Conservation (phyloP, 2,797 vertebrate genomes). For the Molossus molossus region DNA sequence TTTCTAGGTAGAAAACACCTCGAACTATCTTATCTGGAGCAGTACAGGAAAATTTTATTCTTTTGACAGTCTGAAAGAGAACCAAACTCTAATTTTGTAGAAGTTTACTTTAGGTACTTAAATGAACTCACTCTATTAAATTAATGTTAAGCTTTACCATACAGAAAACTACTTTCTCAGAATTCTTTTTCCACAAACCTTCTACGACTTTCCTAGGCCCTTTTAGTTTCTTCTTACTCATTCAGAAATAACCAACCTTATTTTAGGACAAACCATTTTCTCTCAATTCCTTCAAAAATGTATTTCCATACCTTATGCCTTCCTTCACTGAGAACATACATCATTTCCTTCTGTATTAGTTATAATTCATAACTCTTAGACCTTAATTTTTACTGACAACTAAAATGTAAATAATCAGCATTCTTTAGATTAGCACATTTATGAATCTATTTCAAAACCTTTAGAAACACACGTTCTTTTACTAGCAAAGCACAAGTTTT, state of each 20-base stretch:
- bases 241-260: background rate
- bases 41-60: background rate
- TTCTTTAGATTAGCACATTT: background rate
- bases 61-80: background rate
- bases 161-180: background rate
- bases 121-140: background rate
- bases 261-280: background rate
- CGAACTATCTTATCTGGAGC: background rate
- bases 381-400: background rate
- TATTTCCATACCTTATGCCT: background rate
- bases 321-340: background rate
- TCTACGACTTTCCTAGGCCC: background rate
- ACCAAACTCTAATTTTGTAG: background rate
- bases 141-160: background rate
- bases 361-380: background rate
- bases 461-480: background rate
- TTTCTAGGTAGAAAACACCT: background rate
- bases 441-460: background rate
- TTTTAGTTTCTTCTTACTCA: background rate
- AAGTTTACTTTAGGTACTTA: background rate
- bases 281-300: background rate
- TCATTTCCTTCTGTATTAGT: background rate
- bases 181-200: background rate
- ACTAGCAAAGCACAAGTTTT: background rate
- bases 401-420: background rate